Conservation (phyloP, 2,888 invertebrate genomes). For the Habrosyne pyritoides region DNA sequence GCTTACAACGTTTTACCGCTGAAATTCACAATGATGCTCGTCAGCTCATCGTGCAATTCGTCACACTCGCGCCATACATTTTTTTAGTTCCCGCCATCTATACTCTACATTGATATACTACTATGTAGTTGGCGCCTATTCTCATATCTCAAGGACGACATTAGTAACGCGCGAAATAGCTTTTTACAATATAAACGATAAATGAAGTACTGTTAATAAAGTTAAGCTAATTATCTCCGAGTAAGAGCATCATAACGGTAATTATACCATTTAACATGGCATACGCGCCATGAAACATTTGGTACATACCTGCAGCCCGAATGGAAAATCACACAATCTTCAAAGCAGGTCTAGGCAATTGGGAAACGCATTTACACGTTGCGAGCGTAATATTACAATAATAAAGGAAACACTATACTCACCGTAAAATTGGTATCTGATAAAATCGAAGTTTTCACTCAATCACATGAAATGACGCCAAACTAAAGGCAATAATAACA, state of each 20-base stretch:
- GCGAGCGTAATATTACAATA: conserved; percentile 10
- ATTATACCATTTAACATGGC: conserved; percentile 53
- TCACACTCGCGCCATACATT: conserved; percentile 32
- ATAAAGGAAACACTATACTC: conserved; percentile 35
- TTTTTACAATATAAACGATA: conserved; percentile 30
- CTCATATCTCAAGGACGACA: conserved; percentile 64
- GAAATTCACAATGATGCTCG: conserved; percentile 32
- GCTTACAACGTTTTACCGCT: conserved; percentile 33
- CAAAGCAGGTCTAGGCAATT: conserved; percentile 25
- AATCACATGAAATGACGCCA: conserved; percentile 69
- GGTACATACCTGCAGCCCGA: conserved; percentile 56
- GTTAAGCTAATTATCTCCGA: conserved; percentile 34
- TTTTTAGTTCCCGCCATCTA: conserved; percentile 62
- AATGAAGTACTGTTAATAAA: conserved; percentile 25
- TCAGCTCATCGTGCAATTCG: conserved; percentile 27
- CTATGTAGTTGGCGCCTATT: conserved; percentile 64
- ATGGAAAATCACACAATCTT: conserved; percentile 68
- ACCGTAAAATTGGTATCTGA: conserved; percentile 47
- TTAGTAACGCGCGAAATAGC: conserved; percentile 53
- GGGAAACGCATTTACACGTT: conserved; percentile 15
- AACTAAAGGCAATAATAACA: conserved; percentile 74
- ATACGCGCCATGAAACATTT: conserved; percentile 66
- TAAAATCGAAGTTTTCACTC: conserved; percentile 57
- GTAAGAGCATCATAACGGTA: conserved; percentile 52
- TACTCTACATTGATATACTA: conserved; percentile 39